Conservation (phyloP, 2,113 vertebrate species). For the Atlantisia rogersi region DNA sequence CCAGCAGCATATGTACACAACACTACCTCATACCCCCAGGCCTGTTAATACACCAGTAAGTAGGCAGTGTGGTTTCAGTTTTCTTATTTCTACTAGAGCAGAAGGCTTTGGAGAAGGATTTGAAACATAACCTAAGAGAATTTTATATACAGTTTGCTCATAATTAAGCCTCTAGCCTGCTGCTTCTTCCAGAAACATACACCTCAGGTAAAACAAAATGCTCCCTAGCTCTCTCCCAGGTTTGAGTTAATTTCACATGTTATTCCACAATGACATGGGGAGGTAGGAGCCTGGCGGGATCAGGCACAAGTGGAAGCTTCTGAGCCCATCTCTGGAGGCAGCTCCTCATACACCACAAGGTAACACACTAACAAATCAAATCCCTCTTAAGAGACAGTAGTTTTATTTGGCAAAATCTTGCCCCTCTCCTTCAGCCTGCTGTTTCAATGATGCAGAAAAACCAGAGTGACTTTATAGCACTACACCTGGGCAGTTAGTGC, state of each 20-base stretch:
- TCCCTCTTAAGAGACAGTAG: background rate
- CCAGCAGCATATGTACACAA: fast-evolving
- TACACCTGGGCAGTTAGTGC: slow-evolving; percentile 36
- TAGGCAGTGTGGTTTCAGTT: background rate
- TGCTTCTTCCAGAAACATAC: background rate
- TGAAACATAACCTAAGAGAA: background rate
- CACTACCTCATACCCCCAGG: background rate
- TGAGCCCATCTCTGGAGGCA: background rate
- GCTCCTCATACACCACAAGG: background rate
- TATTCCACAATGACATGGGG: too few relatives aligned
- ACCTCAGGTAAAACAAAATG: background rate
- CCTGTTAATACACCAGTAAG: background rate
- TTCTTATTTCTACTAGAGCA: background rate
- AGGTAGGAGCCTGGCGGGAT: too few relatives aligned
- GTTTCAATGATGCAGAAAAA: background rate
- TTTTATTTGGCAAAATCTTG: background rate
- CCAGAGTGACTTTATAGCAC: background rate
- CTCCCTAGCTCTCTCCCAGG: background rate
- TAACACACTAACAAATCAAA: background rate
- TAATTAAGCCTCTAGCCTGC: background rate
- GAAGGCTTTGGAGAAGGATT: background rate
- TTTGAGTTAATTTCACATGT: background rate
- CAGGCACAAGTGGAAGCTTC: too few relatives aligned
- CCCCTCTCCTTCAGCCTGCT: background rate
- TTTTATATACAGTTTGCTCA: background rate